Percentiles rank a stretch among this genome's conserved stretches.
phyloP scores from a whole-genome alignment of 2,888 invertebrate species.

The Thymelicus lineola region DNA sequence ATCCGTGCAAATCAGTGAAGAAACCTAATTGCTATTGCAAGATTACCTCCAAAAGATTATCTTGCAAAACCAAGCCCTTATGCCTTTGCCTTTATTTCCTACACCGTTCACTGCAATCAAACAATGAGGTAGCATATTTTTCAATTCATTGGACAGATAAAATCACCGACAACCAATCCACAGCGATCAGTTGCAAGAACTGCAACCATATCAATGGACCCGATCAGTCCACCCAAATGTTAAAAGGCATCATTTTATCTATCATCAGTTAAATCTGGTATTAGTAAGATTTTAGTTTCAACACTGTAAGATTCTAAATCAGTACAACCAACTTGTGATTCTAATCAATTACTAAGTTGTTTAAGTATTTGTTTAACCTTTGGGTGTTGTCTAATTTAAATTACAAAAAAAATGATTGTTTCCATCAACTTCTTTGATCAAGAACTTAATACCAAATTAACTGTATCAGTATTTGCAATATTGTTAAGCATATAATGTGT shows the following conservation, averaged over 20 bases:
- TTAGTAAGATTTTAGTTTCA: neutral
- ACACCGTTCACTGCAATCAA: constrained; percentile 17
- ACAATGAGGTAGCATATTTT: constrained; percentile 32
- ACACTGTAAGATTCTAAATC: neutral
- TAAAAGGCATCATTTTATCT: constrained; percentile 1
- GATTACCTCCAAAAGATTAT: neutral
- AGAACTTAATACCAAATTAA: too few relatives aligned
- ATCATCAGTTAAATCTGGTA: constrained; percentile 2
- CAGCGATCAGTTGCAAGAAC: constrained; percentile 46
- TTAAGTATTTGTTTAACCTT: too few relatives aligned
- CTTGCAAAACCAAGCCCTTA: constrained; percentile 3
- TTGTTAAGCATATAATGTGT: too few relatives aligned
- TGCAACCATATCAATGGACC: constrained; percentile 40
- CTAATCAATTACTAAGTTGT: too few relatives aligned
- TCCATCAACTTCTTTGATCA: too few relatives aligned
- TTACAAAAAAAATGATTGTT: too few relatives aligned
- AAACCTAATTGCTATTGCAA: neutral
- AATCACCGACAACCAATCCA: constrained; percentile 37
- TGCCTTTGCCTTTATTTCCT: constrained; percentile 14
- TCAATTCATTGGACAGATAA: constrained; percentile 32
- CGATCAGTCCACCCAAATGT: constrained; percentile 54
- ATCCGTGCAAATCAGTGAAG: too few relatives aligned
- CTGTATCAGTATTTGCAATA: too few relatives aligned
- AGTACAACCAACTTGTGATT: too few relatives aligned
- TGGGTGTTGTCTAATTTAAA: too few relatives aligned